A percentile compares a stretch with the other conserved stretches of the same genome.
Conservation (phyloP, 2,888 invertebrate genomes). For the Torymus aiolomorphi region DNA sequence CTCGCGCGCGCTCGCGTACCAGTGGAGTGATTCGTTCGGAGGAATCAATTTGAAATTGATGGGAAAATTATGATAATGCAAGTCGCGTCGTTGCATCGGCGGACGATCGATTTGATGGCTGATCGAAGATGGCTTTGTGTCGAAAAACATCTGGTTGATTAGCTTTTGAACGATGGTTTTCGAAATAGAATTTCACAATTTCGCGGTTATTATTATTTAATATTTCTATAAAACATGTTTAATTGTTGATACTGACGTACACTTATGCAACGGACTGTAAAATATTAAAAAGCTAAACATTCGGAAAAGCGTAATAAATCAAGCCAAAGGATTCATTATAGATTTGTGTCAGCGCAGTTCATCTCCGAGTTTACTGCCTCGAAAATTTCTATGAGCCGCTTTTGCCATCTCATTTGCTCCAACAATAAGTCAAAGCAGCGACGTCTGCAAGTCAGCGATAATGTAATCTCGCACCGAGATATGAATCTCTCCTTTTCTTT, state of each 20-base stretch:
- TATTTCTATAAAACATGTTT: too few species aligned
- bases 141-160: background rate
- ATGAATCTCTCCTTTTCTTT: background rate
- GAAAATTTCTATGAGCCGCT: background rate
- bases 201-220: too few species aligned
- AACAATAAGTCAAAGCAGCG: background rate
- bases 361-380: background rate
- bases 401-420: constrained; percentile 19
- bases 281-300: too few species aligned
- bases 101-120: constrained; percentile 17
- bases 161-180: background rate
- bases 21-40: background rate
- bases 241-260: too few species aligned
- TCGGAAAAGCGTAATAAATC: too few species aligned
- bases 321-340: too few species aligned
- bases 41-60: constrained; percentile 28
- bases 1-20: too few species aligned
- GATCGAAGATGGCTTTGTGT: constrained; percentile 12
- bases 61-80: constrained; percentile 22
- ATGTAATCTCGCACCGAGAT: constrained; percentile 17
- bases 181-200: too few species aligned
- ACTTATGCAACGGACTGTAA: too few species aligned
- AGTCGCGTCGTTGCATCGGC: background rate
- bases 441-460: constrained; percentile 13
- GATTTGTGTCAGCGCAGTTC: background rate